Evolutionary conservation across 2,113 vertebrate species (phyloP), one percentile per base, ranked within the genome.

Genomic region (Cricetomys ansorgei): DNA sequence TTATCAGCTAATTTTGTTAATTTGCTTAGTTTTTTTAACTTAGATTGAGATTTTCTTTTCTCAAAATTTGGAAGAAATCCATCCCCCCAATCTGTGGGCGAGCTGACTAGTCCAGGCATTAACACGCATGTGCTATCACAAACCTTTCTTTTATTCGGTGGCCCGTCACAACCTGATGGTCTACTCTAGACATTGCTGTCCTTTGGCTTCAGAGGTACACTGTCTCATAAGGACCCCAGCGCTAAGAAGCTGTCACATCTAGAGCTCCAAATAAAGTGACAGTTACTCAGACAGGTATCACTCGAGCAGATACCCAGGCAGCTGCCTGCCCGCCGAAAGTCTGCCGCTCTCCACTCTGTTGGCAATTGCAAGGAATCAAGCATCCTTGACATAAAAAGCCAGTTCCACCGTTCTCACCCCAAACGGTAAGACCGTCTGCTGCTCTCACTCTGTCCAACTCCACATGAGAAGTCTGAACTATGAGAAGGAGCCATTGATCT

Each of bases 251-350:
- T 45, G 53, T 69, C 72, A 12, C 75, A 40, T 43, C 19, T 64
- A 84, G 57, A 89, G 53, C 72, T n/a, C 57, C 96, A 92, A 95
- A 77, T 91, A 91, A 89, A 72, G 6, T n/a, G 9, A 5, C 45
- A 4, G 43, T 70, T 76, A 69, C 87, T 76, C 1, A 9, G 64
- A 43, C 43, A 72, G 65, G 10, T 10, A 29, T 0, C 72, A 88
- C 37, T 70, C 55, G 50, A 72, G 2, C 77, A 67, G 29, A 55
- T 5, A 34, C 80, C 59, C 50, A 19, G 67, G 16, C 73, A 29
- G 3, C 57, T 34, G 31, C 55, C 80, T 37, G 53, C n/a, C 92
- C 53, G 11, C 50, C 59, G 34, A 75, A 76, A 79, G 70, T n/a
- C 89, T 37, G 70, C 55, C 59, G 37, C 89, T 62, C 85, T 37